Percentiles rank a stretch among this genome's conserved stretches.
Evolutionary conservation across 2,797 vertebrate species (phyloP).

Genomic region (Apodemus agrarius): DNA sequence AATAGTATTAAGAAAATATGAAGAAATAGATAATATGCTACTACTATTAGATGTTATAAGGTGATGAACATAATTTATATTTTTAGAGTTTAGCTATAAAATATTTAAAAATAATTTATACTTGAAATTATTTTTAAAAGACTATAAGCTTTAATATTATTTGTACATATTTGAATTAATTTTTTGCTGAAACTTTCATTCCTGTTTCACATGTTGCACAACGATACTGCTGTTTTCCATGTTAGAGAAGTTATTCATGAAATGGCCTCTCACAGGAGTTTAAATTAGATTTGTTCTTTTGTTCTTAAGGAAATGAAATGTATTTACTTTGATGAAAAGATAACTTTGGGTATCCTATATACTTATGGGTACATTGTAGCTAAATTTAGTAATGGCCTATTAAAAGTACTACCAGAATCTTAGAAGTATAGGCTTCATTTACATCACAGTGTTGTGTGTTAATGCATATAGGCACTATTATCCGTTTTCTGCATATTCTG

Average conservation of each 20-base stretch:
- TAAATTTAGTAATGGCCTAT: background rate
- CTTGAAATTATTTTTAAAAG: constrained; percentile 6
- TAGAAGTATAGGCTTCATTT: background rate
- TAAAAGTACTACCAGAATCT: background rate
- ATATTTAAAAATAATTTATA: constrained; percentile 29
- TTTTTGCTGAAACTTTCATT: background rate
- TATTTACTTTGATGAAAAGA: constrained; percentile 41
- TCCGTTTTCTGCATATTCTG: background rate
- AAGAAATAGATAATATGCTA: background rate
- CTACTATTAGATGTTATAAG: background rate
- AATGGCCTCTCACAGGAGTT: constrained; percentile 35
- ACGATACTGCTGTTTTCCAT: background rate
- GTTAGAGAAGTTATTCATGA: background rate
- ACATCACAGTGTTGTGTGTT: background rate
- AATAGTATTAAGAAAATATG: constrained; percentile 65
- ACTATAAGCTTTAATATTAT: background rate
- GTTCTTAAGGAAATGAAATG: constrained; percentile 25
- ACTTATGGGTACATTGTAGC: background rate
- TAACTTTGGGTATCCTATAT: background rate
- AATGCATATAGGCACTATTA: background rate
- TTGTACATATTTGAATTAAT: background rate
- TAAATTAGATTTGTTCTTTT: background rate
- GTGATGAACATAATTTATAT: background rate
- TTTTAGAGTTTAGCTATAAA: constrained; percentile 37
- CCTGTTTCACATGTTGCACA: background rate